Conservation (phyloP, 2,888 invertebrate species). For the Folsomia candida region DNA sequence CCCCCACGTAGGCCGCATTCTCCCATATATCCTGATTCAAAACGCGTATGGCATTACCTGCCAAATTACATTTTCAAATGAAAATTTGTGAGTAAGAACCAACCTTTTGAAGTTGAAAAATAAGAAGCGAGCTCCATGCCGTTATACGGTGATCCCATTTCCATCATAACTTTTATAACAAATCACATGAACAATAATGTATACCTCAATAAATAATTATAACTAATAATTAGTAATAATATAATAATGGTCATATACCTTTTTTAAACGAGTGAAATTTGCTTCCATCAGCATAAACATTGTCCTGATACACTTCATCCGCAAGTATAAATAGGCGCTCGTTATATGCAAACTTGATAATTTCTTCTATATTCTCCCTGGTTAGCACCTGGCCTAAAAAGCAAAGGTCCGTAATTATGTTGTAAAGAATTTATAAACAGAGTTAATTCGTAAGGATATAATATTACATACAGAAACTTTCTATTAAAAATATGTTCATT, state of each 20-base stretch:
- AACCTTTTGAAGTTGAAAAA: slow-evolving; percentile 92
- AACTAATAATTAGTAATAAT: too few relatives aligned
- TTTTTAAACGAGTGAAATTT: slow-evolving; percentile 94
- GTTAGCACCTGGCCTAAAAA: slow-evolving; percentile 69
- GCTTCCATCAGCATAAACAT: slow-evolving; percentile 83
- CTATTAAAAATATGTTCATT: too few relatives aligned
- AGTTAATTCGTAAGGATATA: too few relatives aligned
- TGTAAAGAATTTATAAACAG: too few relatives aligned
- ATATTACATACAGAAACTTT: too few relatives aligned
- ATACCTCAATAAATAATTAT: too few relatives aligned
- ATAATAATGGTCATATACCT: too few relatives aligned
- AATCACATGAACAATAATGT: too few relatives aligned
- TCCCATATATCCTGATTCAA: slow-evolving; percentile 79
- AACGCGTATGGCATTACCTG: too few relatives aligned
- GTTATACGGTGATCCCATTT: slow-evolving; percentile 83
- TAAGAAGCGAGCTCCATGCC: slow-evolving; percentile 88
- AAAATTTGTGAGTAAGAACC: neutral
- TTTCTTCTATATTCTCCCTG: slow-evolving; percentile 79
- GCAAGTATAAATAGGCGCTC: slow-evolving; percentile 83
- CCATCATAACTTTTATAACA: slow-evolving; percentile 75
- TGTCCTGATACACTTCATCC: slow-evolving; percentile 95
- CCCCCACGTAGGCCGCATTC: slow-evolving; percentile 96
- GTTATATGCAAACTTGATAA: slow-evolving; percentile 87
- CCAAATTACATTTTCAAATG: too few relatives aligned
- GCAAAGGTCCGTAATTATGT: too few relatives aligned